Percentiles rank a stretch among this genome's conserved stretches.
Evolutionary conservation across 2,113 vertebrate species (phyloP).

Genomic region (Gopherus flavomarginatus): DNA sequence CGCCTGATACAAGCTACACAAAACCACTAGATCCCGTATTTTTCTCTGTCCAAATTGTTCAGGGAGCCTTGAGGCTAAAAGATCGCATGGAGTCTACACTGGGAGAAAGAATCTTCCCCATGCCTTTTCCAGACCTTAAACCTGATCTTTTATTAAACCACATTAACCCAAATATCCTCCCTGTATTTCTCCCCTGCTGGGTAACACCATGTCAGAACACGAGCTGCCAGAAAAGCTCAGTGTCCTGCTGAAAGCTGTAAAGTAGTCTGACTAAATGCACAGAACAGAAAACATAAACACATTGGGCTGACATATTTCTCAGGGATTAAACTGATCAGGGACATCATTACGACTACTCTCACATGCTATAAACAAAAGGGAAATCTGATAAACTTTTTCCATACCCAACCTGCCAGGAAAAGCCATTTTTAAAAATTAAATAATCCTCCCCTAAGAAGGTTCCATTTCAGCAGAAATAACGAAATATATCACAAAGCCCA

Average conservation of each 20-base stretch:
- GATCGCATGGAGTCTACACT: background rate
- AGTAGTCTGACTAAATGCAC: background rate
- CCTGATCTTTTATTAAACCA: slow-evolving; percentile 65
- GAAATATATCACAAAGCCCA: slow-evolving; percentile 63
- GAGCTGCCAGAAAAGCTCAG: slow-evolving; percentile 51
- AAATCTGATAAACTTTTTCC: slow-evolving; percentile 61
- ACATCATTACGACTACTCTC: background rate
- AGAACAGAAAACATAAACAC: slow-evolving; percentile 1
- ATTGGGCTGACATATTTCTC: background rate
- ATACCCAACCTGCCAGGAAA: background rate
- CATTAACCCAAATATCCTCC: slow-evolving; percentile 72
- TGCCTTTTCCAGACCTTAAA: slow-evolving; percentile 47
- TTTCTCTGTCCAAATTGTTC: background rate
- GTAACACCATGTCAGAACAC: slow-evolving; percentile 51
- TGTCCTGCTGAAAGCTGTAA: slow-evolving; percentile 18
- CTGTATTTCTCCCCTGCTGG: slow-evolving; percentile 67
- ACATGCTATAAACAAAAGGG: slow-evolving; percentile 16
- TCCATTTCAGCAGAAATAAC: slow-evolving; percentile 26
- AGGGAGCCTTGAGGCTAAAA: background rate
- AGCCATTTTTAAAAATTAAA: slow-evolving; percentile 56
- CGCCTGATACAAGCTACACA: background rate
- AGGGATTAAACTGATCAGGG: background rate
- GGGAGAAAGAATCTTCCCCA: slow-evolving; percentile 26
- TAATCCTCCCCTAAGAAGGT: slow-evolving; percentile 10
- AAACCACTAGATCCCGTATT: rapidly evolving